These are phyloP conservation scores for Allolobophora icterica DNA, from an alignment of 2,888 invertebrate genomes.

Conservation along the genomic window DNA sequence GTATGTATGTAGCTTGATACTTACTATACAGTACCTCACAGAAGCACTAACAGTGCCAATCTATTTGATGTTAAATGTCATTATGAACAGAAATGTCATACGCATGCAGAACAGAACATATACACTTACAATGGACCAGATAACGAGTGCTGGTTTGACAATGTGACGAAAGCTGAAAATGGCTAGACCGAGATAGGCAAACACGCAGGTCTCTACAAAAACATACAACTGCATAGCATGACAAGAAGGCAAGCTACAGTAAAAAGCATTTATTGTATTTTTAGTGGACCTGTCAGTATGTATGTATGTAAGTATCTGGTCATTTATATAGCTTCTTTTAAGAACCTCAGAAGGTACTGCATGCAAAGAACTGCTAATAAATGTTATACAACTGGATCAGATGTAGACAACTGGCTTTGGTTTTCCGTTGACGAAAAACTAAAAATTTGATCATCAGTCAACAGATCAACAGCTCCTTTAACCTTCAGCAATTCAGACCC, in stretches of 20 bases:
- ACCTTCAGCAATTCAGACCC: no score
- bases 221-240: not conserved
- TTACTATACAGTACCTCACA: no score
- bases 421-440: not conserved
- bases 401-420: not conserved
- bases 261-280: not conserved
- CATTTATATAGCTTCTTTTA: not conserved
- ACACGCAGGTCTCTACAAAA: slow-evolving; percentile 89
- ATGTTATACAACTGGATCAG: not conserved
- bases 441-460: not conserved
- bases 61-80: no score
- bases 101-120: not conserved
- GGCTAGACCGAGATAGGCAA: slow-evolving; percentile 94
- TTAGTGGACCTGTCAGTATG: not conserved
- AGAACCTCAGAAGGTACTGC: not conserved
- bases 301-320: not conserved
- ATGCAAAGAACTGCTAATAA: slow-evolving; percentile 7
- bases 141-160: slow-evolving; percentile 84
- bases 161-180: slow-evolving; percentile 92
- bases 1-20: no score
- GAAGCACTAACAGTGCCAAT: no score
- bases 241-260: not conserved
- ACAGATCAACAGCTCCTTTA: no score
- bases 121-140: slow-evolving; percentile 82
- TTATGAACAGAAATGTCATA: no score